Percentiles rank a stretch among this genome's conserved stretches.
Evolutionary conservation across 1,140 invertebrate species (phyloP).

Genomic region (Babylonia areolata): DNA sequence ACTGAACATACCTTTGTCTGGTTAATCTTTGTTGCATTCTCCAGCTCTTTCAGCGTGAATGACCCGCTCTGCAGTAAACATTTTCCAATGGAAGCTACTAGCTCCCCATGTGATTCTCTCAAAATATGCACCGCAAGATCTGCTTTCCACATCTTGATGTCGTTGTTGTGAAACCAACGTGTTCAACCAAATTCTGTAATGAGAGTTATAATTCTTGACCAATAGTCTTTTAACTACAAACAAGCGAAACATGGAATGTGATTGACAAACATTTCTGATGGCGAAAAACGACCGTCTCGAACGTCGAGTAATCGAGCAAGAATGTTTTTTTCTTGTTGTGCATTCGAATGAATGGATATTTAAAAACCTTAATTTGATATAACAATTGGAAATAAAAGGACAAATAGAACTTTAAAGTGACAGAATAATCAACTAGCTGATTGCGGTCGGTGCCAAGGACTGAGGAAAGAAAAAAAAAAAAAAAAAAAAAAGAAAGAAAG

Average conservation of each 20-base stretch:
- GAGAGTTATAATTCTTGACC: background rate
- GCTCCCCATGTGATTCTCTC: slow-evolving; percentile 84
- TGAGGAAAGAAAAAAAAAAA: background rate
- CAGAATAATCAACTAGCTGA: too few relatives aligned
- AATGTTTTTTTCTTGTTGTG: too few relatives aligned
- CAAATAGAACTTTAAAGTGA: too few relatives aligned
- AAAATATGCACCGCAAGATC: slow-evolving; percentile 78
- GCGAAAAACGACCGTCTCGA: too few relatives aligned
- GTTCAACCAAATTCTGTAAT: background rate
- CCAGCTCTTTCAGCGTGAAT: slow-evolving; percentile 81
- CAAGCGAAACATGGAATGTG: background rate
- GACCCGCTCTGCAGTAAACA: slow-evolving; percentile 82
- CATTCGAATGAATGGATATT: too few relatives aligned
- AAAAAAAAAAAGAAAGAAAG: background rate
- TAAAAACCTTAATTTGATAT: too few relatives aligned
- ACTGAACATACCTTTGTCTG: slow-evolving; percentile 68
- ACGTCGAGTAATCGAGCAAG: too few relatives aligned
- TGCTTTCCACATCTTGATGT: slow-evolving; percentile 22
- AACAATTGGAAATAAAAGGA: too few relatives aligned
- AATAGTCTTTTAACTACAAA: background rate
- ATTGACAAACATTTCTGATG: too few relatives aligned
- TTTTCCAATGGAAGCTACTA: slow-evolving; percentile 82
- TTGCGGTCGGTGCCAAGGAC: too few relatives aligned
- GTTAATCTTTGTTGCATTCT: slow-evolving; percentile 79
- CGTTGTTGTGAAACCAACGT: too few relatives aligned